Base-by-base conservation (phyloP, 2,888 invertebrate species). In the Hedychridium roseum region DNA sequence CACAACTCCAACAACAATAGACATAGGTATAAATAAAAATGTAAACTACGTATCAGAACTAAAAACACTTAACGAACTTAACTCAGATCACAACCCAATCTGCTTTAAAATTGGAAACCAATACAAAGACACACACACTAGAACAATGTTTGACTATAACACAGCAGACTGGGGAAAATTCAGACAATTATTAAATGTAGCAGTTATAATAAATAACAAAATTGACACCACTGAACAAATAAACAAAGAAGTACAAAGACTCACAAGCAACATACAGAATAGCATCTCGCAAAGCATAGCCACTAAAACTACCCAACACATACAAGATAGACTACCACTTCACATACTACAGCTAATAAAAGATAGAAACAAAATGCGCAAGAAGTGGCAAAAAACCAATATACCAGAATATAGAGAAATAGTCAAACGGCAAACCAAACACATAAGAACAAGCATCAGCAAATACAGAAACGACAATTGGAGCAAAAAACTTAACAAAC, bases 21-120 rank as follows among this genome's bases (percentile, higher is more conserved):
- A 68, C 28, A 53, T 68, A 43, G 56, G 50, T 16, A 20, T 66
- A 7, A 63, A 51, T 11, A 68, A 68, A 54, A 66, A 64, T 26
- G 23, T 64, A 1, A 37, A 6, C 1, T 45, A 52, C 16, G 45
- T 59, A 0, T 41, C 54, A 15, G 32, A 60, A 0, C 12, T 51
- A 1, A 12, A 40, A 18, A 32, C 54, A 1, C 12, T 41, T 4
- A 18, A 56, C n/a, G 58, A 62, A 46, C 43, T 68, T 4, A 63
- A 41, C 20, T 68, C 64, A 0, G 64, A 68, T 36, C 67, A 68
- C 21, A 40, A 37, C 6, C 65, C 66, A 26, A 49, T 65, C 9
- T 20, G 57, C 3, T 34, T 66, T n/a, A 21, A 14, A 2, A 5
- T 60, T 3, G 52, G 42, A 11, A 11, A 5, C 1, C 38, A 47